phyloP scores from a whole-genome alignment of 2,113 vertebrate genomes.

The Clarias gariepinus region DNA sequence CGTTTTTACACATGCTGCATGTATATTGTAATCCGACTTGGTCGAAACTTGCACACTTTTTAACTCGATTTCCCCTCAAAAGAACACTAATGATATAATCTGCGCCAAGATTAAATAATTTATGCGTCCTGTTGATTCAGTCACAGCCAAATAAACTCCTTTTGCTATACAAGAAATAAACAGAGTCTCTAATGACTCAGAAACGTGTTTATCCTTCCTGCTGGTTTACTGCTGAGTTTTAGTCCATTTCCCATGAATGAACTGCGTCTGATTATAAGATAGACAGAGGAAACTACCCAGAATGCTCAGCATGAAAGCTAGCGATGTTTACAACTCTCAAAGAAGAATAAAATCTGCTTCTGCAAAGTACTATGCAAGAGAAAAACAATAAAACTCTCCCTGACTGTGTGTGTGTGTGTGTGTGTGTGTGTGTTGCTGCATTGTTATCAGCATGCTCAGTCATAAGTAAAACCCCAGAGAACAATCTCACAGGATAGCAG shows the following conservation, averaged over 20 bases:
- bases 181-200: background rate
- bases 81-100: background rate
- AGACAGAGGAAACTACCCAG: background rate
- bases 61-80: background rate
- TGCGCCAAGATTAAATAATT: background rate
- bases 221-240: background rate
- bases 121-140: background rate
- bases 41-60: background rate
- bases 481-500: constrained; percentile 22
- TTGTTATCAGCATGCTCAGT: constrained; percentile 61
- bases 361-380: background rate
- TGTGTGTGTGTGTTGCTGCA: constrained; percentile 52
- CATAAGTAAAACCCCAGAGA: constrained; percentile 36
- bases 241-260: constrained; percentile 5
- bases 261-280: background rate
- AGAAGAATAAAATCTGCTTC: constrained; percentile 8
- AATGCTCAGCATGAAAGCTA: background rate
- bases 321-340: background rate
- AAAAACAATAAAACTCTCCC: background rate
- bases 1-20: background rate
- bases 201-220: background rate
- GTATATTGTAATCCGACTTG: background rate
- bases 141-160: background rate
- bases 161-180: background rate
- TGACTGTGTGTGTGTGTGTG: background rate